Evolutionary conservation across 2,797 vertebrate species (phyloP).

Genomic region (Nyctalus aviator): DNA sequence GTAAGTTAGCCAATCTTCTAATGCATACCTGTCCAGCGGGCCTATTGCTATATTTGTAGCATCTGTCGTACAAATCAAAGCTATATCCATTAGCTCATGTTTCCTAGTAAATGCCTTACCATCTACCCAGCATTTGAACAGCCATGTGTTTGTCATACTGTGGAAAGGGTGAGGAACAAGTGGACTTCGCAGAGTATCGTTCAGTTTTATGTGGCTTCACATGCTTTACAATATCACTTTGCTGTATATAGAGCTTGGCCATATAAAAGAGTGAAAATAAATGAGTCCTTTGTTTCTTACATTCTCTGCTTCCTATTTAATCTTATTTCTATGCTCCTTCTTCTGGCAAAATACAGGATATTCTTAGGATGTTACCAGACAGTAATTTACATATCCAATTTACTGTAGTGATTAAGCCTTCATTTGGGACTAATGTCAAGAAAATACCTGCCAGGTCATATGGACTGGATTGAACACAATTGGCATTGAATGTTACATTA

Average conservation of each 20-base stretch:
- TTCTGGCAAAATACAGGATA: neutral
- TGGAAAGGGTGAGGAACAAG: neutral
- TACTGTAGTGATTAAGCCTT: slow-evolving; percentile 8
- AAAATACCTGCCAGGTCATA: neutral
- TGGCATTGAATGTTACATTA: neutral
- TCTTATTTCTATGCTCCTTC: neutral
- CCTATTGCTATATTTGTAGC: neutral
- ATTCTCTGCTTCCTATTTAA: neutral
- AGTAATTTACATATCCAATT: slow-evolving; percentile 36
- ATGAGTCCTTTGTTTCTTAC: neutral
- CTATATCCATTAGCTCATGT: neutral
- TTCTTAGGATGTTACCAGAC: neutral
- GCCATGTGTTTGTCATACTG: neutral
- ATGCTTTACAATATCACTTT: neutral
- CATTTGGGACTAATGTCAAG: neutral
- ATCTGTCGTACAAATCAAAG: neutral
- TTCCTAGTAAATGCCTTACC: neutral
- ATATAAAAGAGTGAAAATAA: neutral
- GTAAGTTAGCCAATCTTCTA: neutral
- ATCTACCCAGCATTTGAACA: neutral
- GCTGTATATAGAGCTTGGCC: neutral
- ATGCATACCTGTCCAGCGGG: neutral
- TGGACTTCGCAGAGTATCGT: neutral
- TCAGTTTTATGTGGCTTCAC: neutral
- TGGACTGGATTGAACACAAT: neutral